Conservation (phyloP, 1,140 invertebrate genomes). For the Tribolium madens region DNA sequence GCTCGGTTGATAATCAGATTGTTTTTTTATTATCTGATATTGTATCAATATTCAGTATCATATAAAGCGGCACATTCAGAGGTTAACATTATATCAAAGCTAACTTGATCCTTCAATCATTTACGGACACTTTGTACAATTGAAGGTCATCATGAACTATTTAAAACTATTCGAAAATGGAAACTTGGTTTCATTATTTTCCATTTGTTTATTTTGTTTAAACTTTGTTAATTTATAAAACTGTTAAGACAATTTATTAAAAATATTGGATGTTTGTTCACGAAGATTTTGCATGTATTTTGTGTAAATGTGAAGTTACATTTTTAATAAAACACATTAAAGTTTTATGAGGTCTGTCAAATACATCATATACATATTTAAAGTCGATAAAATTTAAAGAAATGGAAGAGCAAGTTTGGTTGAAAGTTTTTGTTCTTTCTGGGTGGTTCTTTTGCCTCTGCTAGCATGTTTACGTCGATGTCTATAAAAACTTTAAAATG, state of each 20-base stretch:
- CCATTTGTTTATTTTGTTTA: no score
- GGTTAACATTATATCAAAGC: no score
- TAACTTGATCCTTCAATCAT: no score
- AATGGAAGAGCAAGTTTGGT: slow-evolving; percentile 2
- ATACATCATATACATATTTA: slow-evolving; percentile 14
- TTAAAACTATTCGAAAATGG: background rate
- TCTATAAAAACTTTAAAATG: slow-evolving; percentile 29
- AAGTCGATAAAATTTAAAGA: slow-evolving; percentile 10
- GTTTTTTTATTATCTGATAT: background rate
- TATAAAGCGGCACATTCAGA: no score
- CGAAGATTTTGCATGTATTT: no score
- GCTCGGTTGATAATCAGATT: background rate
- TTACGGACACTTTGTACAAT: no score
- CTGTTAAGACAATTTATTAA: no score
- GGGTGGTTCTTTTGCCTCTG: background rate
- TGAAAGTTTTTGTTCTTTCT: slow-evolving; percentile 18
- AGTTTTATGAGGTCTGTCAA: background rate
- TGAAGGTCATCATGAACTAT: background rate
- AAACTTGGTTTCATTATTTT: no score
- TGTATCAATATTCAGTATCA: no score
- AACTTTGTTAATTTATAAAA: no score
- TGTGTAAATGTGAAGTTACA: background rate
- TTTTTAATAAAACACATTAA: background rate
- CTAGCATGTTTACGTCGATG: slow-evolving; percentile 5
- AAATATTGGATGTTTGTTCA: no score